These are phyloP conservation scores for Zosterops borbonicus DNA, from an alignment of 2,113 vertebrate genomes.

Conservation along the genomic window DNA sequence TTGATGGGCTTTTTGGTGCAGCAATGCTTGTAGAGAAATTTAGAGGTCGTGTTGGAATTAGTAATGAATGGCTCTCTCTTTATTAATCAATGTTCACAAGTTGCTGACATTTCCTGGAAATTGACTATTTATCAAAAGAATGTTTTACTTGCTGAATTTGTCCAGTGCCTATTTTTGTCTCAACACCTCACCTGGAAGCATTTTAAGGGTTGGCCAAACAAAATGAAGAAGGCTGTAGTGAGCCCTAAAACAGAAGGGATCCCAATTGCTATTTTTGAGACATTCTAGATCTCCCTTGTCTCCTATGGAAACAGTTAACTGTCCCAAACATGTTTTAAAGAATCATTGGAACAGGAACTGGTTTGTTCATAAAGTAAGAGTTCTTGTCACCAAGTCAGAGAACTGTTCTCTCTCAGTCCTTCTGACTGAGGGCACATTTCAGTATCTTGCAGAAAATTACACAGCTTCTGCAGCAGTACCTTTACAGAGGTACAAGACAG, in stretches of 20 bases:
- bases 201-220: background rate
- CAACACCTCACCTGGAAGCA: background rate
- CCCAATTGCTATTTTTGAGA: background rate
- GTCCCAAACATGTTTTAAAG: background rate
- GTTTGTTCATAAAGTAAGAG: background rate
- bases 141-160: background rate
- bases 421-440: background rate
- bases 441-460: background rate
- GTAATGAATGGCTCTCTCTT: background rate
- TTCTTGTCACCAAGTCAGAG: background rate
- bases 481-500: background rate
- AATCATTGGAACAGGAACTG: background rate
- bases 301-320: background rate
- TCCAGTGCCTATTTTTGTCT: background rate
- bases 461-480: background rate
- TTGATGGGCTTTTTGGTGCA: background rate
- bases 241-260: background rate
- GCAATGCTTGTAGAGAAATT: background rate
- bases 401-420: background rate
- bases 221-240: background rate
- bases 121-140: background rate
- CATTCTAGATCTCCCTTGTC: background rate
- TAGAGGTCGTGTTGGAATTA: background rate
- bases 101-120: background rate
- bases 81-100: background rate